Base-by-base conservation (phyloP, 2,113 vertebrate genomes). In the Proteles cristata region DNA sequence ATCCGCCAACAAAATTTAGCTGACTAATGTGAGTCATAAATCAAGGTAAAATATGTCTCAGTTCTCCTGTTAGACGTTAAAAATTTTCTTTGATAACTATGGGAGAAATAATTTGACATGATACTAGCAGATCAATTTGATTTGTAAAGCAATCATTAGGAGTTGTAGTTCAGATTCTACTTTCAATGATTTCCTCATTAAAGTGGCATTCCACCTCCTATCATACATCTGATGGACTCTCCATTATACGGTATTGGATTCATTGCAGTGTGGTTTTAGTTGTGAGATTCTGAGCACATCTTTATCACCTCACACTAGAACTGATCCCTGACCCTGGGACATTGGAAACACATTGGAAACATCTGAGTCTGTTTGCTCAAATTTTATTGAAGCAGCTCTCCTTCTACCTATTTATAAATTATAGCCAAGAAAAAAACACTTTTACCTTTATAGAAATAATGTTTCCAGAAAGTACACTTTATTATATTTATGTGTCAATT, bases 391-490 rank as follows among this genome's bases (percentile, higher is more conserved):
- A 39, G 71, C 21, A 43, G 76, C 11, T 65, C 96, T 76, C 25
- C 50, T 81, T 84, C 17, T 15, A 91, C 10, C 31, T 96, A 92
- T 80, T 96, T 91, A 88, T 39, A 94, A 95, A 95, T 91, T 69
- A 84, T 1, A 83, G 6, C 35, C 85, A 74, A 88, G 77, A 90
- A 26, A 94, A 53, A 28, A 90, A 93, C 94, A 94, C 7, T 43
- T 85, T 79, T 28, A 87, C 43, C 35, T 92, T 95, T 93, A 76
- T 39, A 90, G 10, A 73, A 26, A 85, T 88, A 85, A 94, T 65
- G 21, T 84, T 85, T 90, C 77, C 76, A 91, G 35, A 85, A 77
- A 21, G 45, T 73, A 65, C 28, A 88, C 31, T 92, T 92, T 92
- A 65, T 58, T 61, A 3, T 23, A 76, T 73, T 79, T 88, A n/a